Evolutionary conservation across 2,888 invertebrate genomes (phyloP).

Genomic region (Nasonia oneida): DNA sequence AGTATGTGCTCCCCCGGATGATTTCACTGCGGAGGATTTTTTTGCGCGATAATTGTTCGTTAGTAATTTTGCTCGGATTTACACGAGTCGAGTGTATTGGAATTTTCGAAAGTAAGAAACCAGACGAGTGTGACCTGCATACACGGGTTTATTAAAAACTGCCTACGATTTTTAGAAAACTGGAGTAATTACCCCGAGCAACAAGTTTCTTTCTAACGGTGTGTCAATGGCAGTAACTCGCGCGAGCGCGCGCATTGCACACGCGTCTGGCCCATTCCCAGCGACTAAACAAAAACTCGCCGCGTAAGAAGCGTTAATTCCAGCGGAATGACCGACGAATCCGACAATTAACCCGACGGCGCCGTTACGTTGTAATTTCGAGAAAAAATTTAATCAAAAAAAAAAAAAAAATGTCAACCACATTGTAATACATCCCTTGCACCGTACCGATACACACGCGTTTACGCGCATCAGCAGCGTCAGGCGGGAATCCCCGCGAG

Average conservation of each 20-base stretch:
- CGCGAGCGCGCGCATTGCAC: neutral
- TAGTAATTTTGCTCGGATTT: neutral
- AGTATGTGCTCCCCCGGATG: neutral
- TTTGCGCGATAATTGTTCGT: neutral
- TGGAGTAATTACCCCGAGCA: neutral
- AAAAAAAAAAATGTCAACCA: too few species aligned
- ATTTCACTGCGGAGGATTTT: neutral
- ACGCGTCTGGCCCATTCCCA: neutral
- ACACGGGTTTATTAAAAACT: neutral
- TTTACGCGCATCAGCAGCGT: too few species aligned
- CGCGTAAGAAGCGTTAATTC: slow-evolving; percentile 48
- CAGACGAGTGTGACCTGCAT: too few species aligned
- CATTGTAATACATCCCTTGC: too few species aligned
- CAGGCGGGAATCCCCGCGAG: too few species aligned
- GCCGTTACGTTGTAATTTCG: too few species aligned
- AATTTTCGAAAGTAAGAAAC: neutral
- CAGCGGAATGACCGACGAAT: slow-evolving; percentile 34
- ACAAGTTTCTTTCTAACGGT: slow-evolving; percentile 13
- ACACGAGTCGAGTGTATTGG: neutral
- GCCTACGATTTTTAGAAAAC: neutral
- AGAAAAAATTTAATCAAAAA: too few species aligned
- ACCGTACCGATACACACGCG: neutral
- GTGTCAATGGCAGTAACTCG: neutral
- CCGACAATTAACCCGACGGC: neutral
- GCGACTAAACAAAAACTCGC: neutral